A percentile compares a stretch with the other conserved stretches of the same genome.
phyloP scores from a whole-genome alignment of 2,888 invertebrate genomes.

The Drosophila melanocephala region DNA sequence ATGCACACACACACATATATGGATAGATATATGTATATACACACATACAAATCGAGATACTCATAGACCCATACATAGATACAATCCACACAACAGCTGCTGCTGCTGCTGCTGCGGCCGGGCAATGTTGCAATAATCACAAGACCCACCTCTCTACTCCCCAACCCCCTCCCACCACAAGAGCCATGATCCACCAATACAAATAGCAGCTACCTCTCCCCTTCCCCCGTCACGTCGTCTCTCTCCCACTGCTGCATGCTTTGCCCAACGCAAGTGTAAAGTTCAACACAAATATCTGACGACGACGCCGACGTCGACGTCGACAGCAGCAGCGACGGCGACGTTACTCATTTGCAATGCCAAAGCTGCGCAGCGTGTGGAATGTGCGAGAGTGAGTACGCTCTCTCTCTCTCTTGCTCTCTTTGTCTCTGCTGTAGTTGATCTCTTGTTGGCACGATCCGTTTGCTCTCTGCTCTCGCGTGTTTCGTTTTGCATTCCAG shows the following conservation, averaged over 20 bases:
- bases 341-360: conserved; percentile 54
- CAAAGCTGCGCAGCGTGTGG: conserved; percentile 57
- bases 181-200: conserved; percentile 9
- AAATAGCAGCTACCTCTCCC: conserved; percentile 5
- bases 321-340: conserved; percentile 4
- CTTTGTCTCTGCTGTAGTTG: conserved; percentile 2
- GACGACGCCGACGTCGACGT: background rate
- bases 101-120: conserved; percentile 24
- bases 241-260: background rate
- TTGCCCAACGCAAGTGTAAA: conserved; percentile 41
- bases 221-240: background rate
- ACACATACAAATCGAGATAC: conserved; percentile 13
- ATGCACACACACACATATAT: conserved; percentile 43
- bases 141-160: conserved; percentile 26
- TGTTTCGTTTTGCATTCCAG: conserved; percentile 35
- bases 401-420: background rate
- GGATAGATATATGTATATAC: background rate
- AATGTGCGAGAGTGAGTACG: conserved; percentile 39
- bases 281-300: conserved; percentile 57
- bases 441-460: conserved; percentile 14
- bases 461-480: conserved; percentile 14
- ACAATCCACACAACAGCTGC: conserved; percentile 37
- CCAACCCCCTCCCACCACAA: background rate
- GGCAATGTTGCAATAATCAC: conserved; percentile 73
- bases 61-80: conserved; percentile 29